A percentile compares a stretch with the other conserved stretches of the same genome.
These are phyloP conservation scores for Propithecus perrieri DNA, from an alignment of 2,797 vertebrate genomes.

Conservation along the genomic window DNA sequence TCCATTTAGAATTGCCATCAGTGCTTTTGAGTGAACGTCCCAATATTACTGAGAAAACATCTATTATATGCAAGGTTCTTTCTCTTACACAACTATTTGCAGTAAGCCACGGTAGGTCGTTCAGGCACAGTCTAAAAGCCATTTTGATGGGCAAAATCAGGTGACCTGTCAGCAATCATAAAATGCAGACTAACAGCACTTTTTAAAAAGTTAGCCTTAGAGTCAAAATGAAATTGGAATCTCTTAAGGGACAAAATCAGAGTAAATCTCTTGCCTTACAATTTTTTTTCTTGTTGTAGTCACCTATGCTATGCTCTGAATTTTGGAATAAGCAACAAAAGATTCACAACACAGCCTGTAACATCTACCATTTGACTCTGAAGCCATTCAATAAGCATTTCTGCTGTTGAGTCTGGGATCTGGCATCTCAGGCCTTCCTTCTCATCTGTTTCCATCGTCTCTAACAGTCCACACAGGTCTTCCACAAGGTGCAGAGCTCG, in stretches of 20 bases:
- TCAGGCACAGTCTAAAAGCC: not conserved
- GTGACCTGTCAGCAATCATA: not conserved
- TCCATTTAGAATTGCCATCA: not conserved
- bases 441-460: conserved; percentile 96
- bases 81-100: not conserved
- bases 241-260: not conserved
- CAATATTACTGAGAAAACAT: not conserved
- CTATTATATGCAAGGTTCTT: not conserved
- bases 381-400: conserved; percentile 94
- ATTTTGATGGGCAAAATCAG: not conserved
- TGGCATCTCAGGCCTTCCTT: conserved; percentile 95
- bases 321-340: not conserved
- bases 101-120: not conserved
- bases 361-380: conserved; percentile 92
- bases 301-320: not conserved
- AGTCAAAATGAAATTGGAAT: not conserved
- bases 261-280: not conserved
- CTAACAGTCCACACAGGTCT: conserved; percentile 93
- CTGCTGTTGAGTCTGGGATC: conserved; percentile 94
- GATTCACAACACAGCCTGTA: not conserved
- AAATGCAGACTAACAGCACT: not conserved
- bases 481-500: conserved; percentile 95
- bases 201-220: not conserved
- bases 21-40: not conserved
- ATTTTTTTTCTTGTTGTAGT: not conserved